Evolutionary conservation across 2,888 invertebrate species (phyloP), one percentile per base, ranked within the genome.

Genomic region (Ctena decussata): DNA sequence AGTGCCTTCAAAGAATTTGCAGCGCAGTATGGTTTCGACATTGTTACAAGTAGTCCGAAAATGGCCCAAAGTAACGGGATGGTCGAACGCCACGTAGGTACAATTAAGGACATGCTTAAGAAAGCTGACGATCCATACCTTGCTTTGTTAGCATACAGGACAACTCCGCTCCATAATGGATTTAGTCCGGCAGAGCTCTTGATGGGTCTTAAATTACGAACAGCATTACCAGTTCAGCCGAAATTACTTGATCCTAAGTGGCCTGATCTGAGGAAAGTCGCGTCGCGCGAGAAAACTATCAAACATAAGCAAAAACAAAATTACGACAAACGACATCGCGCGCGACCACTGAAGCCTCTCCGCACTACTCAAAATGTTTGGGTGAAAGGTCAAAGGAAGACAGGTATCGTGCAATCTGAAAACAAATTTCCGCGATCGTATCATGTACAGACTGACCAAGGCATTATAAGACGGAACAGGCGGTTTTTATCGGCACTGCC

Each of bases 131-230:
- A n/a, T n/a, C n/a, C n/a, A n/a, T n/a, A n/a, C n/a, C n/a, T n/a
- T n/a, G n/a, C n/a, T n/a, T n/a, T n/a, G n/a, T n/a, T n/a, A n/a
- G n/a, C n/a, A n/a, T n/a, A n/a, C n/a, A n/a, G n/a, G n/a, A n/a
- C n/a, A n/a, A n/a, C n/a, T n/a, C n/a, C n/a, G n/a, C n/a, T n/a
- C n/a, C n/a, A n/a, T n/a, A n/a, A n/a, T n/a, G n/a, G n/a, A n/a
- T n/a, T n/a, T n/a, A n/a, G n/a, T n/a, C n/a, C n/a, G n/a, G n/a
- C n/a, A n/a, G n/a, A n/a, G n/a, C n/a, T n/a, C n/a, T n/a, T n/a
- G n/a, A 90, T 93, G 86, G 92, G 92, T n/a, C 39, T 93, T 35
- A 89, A 88, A 60, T 80, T 93, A 41, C 79, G 91, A 53, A 89
- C 91, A 76, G 74, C 86, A 12, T 69, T 93, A 0, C 91, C 91